These are phyloP conservation scores for Turritopsis dohrnii DNA, from an alignment of 30 jellyfish, hydroid and myxozoan genomes.

Conservation along the genomic window DNA sequence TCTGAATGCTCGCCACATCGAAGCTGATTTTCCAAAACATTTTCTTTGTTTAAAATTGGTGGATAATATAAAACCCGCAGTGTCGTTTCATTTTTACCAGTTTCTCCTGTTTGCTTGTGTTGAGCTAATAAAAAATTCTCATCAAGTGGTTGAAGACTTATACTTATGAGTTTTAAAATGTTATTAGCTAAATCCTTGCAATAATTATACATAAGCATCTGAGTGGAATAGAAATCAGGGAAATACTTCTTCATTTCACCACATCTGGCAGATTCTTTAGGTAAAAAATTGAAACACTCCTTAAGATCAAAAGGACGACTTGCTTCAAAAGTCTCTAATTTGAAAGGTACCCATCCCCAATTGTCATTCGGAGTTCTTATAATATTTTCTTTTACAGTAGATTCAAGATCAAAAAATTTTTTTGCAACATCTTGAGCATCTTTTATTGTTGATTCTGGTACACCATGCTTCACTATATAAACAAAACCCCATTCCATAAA, in stretches of 20 bases:
- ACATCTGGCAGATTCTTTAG: background rate
- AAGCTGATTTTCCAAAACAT: slow-evolving; percentile 7
- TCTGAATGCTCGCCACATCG: slow-evolving; percentile 49
- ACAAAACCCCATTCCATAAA: slow-evolving; percentile 38
- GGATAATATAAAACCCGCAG: slow-evolving; percentile 33
- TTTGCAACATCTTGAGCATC: background rate
- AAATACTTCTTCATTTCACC: background rate
- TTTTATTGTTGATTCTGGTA: background rate
- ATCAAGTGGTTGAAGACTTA: slow-evolving; percentile 15
- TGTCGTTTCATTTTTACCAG: slow-evolving; percentile 20
- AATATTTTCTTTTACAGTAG: slow-evolving; percentile 15
- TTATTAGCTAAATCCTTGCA: background rate
- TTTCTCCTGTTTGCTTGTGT: slow-evolving; percentile 4
- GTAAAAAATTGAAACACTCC: slow-evolving; percentile 28
- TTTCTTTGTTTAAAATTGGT: background rate
- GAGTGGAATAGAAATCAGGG: background rate
- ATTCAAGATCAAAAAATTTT: slow-evolving; percentile 22
- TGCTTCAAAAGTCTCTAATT: slow-evolving; percentile 35
- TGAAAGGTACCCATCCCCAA: slow-evolving; percentile 35
- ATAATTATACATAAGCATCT: background rate
- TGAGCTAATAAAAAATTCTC: background rate
- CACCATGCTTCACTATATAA: slow-evolving; percentile 23
- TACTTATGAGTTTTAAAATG: slow-evolving; percentile 5
- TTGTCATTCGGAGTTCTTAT: background rate
- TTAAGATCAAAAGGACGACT: slow-evolving; percentile 32